These are phyloP conservation scores for Mycalesis mineus DNA, from an alignment of 2,888 invertebrate species.

Conservation along the genomic window DNA sequence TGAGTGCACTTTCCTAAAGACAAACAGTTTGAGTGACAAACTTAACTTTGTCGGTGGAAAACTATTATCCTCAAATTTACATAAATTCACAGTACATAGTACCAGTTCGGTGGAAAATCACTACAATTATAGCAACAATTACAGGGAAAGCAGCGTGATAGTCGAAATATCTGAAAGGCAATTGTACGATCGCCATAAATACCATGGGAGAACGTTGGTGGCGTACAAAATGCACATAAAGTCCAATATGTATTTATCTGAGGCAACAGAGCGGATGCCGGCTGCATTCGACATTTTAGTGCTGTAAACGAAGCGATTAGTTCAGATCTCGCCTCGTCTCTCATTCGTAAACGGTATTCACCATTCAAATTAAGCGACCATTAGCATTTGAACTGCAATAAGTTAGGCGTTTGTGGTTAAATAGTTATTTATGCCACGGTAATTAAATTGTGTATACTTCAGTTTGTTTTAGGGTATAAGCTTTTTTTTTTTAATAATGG, in stretches of 20 bases:
- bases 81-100: too few species aligned
- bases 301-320: conserved; percentile 3
- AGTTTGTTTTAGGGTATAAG: too few species aligned
- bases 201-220: background rate
- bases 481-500: too few species aligned
- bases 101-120: too few species aligned
- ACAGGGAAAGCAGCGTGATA: too few species aligned
- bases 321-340: background rate
- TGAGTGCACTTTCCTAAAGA: too few species aligned
- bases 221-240: background rate
- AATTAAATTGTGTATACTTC: too few species aligned
- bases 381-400: background rate
- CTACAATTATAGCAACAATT: too few species aligned
- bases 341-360: background rate
- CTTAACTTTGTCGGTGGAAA: too few species aligned
- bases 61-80: too few species aligned
- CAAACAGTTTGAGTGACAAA: too few species aligned
- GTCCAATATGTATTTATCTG: background rate
- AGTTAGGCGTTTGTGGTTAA: background rate
- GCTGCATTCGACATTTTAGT: background rate
- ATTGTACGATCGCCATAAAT: background rate
- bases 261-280: background rate
- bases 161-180: background rate
- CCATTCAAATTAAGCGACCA: background rate
- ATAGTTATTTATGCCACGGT: too few species aligned